Base-by-base conservation (phyloP, 1,140 invertebrate genomes). In the Calosoma granatense region DNA sequence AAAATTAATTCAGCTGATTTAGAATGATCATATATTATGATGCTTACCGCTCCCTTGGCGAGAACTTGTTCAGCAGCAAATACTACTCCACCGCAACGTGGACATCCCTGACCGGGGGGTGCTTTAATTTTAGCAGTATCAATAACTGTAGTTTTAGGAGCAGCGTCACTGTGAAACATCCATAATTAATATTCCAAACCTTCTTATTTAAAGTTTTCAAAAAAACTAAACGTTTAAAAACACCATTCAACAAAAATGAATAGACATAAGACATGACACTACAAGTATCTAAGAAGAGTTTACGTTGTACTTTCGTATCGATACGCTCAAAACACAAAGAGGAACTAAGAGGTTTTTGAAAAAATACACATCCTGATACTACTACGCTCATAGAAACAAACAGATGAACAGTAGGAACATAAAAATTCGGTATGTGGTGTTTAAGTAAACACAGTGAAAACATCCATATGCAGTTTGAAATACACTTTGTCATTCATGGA, bases 21-120 rank as follows among this genome's bases (percentile, higher is more conserved):
- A 9, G 17, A 17, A 3, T 47, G 15, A 47, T 4, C 9, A 51
- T 22, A 51, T 57, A 51, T 63, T 62, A 67, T 56, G 65, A 61
- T n/a, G 19, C 26, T 26, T 54, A 54, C 53, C 23, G 9, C 64
- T 56, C 87, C 83, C 70, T 89, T 92, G 26, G 90, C 89, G 20
- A 93, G 75, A 43, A 94, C 89, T 72, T 90, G 85, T 70, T 95
- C 92, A 53, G 92, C 92, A 43, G 90, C 90, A 69, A 88, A 95
- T 0, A 95, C 92, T 1, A 88, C 84, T 36, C 90, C 91, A 23
- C 90, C 90, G 69, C 91, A 95, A 58, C 90, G 81, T 1, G 91
- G 91, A 70, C 92, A 94, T 23, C 90, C 90, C 70, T 92, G 82
- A 58, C 90, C 91, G 43, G 88, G 84, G 19, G 85, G 79, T 3